Conservation (phyloP, 2,888 invertebrate species). For the Drosophila anceps region DNA sequence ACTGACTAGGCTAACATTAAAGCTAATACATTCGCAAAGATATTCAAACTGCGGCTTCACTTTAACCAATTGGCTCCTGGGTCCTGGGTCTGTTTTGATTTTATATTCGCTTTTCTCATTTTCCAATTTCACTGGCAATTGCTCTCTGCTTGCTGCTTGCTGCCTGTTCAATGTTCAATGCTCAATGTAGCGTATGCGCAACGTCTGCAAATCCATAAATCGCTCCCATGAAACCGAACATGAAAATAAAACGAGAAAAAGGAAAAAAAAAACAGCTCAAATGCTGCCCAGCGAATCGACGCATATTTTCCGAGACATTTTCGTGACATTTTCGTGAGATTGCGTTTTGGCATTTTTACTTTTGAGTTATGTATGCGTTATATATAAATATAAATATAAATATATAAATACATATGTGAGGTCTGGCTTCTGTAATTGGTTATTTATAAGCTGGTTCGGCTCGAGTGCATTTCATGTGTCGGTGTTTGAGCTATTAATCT, state of each 20-base stretch:
- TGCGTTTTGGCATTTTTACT: constrained; percentile 29
- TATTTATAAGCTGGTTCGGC: constrained; percentile 52
- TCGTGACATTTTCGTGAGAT: constrained; percentile 62
- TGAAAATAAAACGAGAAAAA: background rate
- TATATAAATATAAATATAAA: background rate
- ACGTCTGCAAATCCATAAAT: constrained; percentile 53
- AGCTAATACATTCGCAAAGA: background rate
- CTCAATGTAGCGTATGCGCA: constrained; percentile 74
- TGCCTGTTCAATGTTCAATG: constrained; percentile 73
- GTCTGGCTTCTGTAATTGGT: constrained; percentile 45
- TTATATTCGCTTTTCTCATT: background rate
- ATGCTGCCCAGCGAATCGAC: constrained; percentile 19
- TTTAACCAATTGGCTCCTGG: background rate
- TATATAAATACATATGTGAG: background rate
- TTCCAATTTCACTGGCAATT: constrained; percentile 68
- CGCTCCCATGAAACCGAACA: constrained; percentile 15
- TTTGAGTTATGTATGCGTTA: constrained; percentile 17
- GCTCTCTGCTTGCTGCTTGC: constrained; percentile 24
- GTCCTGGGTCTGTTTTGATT: background rate
- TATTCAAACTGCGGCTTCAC: background rate
- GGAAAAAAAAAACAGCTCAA: background rate
- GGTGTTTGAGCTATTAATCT: constrained; percentile 45
- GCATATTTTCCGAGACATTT: constrained; percentile 40
- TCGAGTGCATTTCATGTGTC: constrained; percentile 35
- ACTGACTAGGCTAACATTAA: too few relatives aligned